Percentiles rank a stretch among this genome's conserved stretches.
These are phyloP conservation scores for Stratiomys singularior DNA, from an alignment of 2,888 invertebrate species.

Conservation along the genomic window DNA sequence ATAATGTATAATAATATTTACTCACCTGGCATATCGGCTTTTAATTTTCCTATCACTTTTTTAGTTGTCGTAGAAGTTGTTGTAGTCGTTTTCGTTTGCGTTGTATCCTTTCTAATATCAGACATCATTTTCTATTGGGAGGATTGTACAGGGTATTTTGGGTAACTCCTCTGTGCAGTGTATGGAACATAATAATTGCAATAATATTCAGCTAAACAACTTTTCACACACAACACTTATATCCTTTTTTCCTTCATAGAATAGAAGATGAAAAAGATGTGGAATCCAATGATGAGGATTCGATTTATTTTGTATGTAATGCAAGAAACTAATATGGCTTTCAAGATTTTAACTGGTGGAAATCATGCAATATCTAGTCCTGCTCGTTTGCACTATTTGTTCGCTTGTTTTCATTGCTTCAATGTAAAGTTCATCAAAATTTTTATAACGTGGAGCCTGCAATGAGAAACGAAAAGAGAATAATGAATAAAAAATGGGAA, in stretches of 20 bases:
- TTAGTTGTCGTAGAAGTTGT: conserved; percentile 14
- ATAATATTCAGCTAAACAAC: background rate
- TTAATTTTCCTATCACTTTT: conserved; percentile 18
- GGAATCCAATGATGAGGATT: too few species aligned
- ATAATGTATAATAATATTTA: background rate
- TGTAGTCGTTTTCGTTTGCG: conserved; percentile 38
- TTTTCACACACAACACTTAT: conserved; percentile 18
- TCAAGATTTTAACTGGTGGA: background rate
- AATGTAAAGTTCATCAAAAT: too few species aligned
- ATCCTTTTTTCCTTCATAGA: background rate
- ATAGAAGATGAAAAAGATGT: too few species aligned
- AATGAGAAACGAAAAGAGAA: too few species aligned
- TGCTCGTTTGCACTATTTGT: too few species aligned
- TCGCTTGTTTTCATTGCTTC: too few species aligned
- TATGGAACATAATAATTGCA: conserved; percentile 49
- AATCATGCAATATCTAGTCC: background rate
- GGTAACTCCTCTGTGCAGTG: conserved; percentile 46
- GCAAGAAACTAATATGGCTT: background rate
- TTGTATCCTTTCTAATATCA: conserved; percentile 51
- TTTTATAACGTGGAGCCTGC: too few species aligned
- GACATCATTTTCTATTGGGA: conserved; percentile 52
- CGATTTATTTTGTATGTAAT: background rate
- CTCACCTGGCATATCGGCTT: conserved; percentile 52
- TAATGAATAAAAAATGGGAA: too few species aligned
- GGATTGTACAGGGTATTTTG: conserved; percentile 47